Evolutionary conservation across 2,113 vertebrate species (phyloP).

Genomic region (Leptosomus discolor): DNA sequence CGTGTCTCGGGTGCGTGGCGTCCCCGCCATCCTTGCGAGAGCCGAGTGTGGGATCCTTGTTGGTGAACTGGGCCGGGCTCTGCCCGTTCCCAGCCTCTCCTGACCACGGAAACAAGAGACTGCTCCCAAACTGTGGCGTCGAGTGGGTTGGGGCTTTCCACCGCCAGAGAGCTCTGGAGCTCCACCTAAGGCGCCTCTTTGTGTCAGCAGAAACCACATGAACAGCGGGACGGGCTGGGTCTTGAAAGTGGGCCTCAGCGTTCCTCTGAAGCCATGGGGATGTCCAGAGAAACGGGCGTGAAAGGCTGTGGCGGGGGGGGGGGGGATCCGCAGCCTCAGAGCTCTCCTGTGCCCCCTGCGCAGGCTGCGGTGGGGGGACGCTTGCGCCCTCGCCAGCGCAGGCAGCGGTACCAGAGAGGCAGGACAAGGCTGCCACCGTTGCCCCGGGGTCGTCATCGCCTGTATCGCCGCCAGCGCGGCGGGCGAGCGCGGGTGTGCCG

Average conservation of each 20-base stretch:
- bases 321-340: not conserved
- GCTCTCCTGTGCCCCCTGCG: not conserved
- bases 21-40: not conserved
- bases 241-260: not conserved
- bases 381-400: rapidly evolving
- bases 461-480: no score
- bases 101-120: not conserved
- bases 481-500: rapidly evolving
- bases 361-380: not conserved
- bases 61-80: not conserved
- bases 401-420: not conserved
- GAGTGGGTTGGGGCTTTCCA: constrained; percentile 12
- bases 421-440: not conserved
- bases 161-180: constrained; percentile 10
- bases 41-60: not conserved
- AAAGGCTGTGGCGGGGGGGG: not conserved
- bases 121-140: not conserved
- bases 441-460: no score
- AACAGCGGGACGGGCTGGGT: rapidly evolving
- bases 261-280: not conserved
- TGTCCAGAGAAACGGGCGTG: not conserved
- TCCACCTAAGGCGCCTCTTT: not conserved
- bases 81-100: not conserved
- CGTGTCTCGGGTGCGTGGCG: rapidly evolving
- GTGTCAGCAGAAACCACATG: not conserved